A percentile compares a stretch with the other conserved stretches of the same genome.
Evolutionary conservation across 53 echinoderm and acorn worm genomes (phyloP).

Genomic region (Hippasteria phrygiana): DNA sequence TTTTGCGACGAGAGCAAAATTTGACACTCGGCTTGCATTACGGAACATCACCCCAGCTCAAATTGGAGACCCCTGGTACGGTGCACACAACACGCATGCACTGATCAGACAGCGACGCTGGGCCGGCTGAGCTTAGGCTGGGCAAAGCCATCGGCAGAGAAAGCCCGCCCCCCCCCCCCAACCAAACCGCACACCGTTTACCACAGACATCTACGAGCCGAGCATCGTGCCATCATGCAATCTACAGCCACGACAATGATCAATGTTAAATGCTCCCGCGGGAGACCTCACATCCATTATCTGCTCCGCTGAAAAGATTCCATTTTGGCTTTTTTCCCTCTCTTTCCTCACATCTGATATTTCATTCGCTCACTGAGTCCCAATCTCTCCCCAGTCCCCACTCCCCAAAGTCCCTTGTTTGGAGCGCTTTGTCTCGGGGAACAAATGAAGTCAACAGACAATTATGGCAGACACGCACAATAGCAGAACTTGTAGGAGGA

Average conservation of each 20-base stretch:
- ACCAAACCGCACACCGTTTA: too few relatives aligned
- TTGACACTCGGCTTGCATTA: background rate
- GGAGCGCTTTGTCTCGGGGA: background rate
- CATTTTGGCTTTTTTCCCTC: background rate
- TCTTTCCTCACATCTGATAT: background rate
- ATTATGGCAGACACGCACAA: background rate
- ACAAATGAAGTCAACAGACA: conserved; percentile 6
- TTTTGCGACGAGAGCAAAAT: background rate
- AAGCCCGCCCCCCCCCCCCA: too few relatives aligned
- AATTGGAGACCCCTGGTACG: background rate
- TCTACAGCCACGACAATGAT: background rate
- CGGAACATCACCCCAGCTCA: background rate
- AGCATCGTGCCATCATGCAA: background rate
- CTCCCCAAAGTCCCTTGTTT: background rate
- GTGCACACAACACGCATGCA: background rate
- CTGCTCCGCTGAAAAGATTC: conserved; percentile 2
- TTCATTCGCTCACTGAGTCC: background rate
- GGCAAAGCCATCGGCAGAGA: too few relatives aligned
- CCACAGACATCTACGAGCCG: background rate
- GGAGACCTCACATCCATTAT: background rate
- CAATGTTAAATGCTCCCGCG: background rate
- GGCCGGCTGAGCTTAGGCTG: too few relatives aligned
- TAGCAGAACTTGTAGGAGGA: background rate
- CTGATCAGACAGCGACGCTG: background rate
- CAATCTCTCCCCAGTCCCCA: background rate